Conservation (phyloP, 2,797 vertebrate genomes). For the Aldrovandia affinis region DNA sequence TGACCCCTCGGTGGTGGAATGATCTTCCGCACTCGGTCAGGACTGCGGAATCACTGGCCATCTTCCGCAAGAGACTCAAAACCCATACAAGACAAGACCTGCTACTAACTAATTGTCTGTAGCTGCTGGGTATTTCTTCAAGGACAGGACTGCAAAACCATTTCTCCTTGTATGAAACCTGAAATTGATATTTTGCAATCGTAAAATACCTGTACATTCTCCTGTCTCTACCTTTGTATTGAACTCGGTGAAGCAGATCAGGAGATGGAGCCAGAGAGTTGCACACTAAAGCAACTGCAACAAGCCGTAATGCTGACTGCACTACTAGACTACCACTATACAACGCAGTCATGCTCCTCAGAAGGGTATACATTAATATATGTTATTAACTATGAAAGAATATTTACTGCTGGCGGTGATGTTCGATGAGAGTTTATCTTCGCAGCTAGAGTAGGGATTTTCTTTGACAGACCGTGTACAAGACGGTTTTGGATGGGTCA, state of each 20-base stretch:
- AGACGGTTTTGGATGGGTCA: neutral
- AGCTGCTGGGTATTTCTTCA: neutral
- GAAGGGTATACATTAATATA: neutral
- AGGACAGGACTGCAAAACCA: neutral
- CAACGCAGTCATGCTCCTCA: neutral
- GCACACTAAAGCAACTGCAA: too few relatives aligned
- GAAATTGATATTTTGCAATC: neutral
- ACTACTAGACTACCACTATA: neutral
- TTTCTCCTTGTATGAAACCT: neutral
- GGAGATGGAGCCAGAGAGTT: neutral
- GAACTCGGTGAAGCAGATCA: neutral
- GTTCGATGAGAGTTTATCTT: neutral
- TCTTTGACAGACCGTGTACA: neutral
- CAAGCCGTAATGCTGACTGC: neutral
- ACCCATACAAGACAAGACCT: neutral
- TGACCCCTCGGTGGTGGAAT: too few relatives aligned
- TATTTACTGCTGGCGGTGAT: neutral
- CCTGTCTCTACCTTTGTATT: neutral
- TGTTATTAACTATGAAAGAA: neutral
- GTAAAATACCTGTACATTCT: neutral
- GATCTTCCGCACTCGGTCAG: too few relatives aligned
- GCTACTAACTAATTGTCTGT: neutral
- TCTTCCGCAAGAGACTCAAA: too few relatives aligned
- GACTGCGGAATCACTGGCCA: too few relatives aligned
- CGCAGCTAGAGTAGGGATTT: neutral